These are phyloP conservation scores for Nasalis larvatus DNA, from an alignment of 2,113 vertebrate genomes.

Conservation along the genomic window DNA sequence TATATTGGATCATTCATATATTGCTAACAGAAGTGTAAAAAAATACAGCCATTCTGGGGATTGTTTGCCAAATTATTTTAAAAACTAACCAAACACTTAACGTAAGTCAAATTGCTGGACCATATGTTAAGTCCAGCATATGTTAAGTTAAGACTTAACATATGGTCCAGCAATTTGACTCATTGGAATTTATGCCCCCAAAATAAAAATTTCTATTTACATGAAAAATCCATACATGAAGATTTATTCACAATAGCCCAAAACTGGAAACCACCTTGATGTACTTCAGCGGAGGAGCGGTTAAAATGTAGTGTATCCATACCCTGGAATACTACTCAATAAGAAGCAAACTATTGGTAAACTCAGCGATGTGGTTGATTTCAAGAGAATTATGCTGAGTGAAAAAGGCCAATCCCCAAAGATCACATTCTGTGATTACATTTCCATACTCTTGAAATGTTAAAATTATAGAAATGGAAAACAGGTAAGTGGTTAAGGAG, in stretches of 20 bases:
- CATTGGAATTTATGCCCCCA: not conserved
- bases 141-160: too few species aligned
- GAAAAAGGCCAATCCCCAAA: not conserved
- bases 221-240: not conserved
- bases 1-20: not conserved
- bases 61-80: not conserved
- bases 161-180: not conserved
- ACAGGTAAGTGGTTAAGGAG: not conserved
- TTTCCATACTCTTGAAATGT: not conserved
- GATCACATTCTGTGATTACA: not conserved
- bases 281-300: not conserved
- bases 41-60: not conserved
- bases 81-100: not conserved
- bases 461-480: not conserved
- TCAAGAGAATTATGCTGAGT: not conserved
- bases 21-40: not conserved
- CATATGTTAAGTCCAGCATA: too few species aligned
- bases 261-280: not conserved
- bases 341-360: not conserved
- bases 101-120: not conserved
- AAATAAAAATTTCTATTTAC: not conserved
- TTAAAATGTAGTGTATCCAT: not conserved
- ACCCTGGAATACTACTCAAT: not conserved
- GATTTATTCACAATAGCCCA: not conserved
- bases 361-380: not conserved